Conservation (phyloP, 1,140 invertebrate genomes). For the Drosophila leontia region DNA sequence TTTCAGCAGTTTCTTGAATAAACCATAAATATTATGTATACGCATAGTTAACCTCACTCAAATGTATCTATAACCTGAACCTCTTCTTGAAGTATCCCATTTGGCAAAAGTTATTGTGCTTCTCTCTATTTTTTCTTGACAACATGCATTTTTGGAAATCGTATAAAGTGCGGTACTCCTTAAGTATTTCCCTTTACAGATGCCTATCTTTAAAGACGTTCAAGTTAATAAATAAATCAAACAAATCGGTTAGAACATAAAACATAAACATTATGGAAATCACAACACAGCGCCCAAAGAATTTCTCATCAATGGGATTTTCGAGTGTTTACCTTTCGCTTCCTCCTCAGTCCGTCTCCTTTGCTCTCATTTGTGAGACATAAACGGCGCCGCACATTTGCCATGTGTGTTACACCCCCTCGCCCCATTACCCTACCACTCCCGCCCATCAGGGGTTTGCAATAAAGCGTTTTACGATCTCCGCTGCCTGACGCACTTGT, state of each 20-base stretch:
- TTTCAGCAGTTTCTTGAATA: background rate
- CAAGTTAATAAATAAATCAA: conserved; percentile 76
- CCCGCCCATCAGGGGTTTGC: conserved; percentile 32
- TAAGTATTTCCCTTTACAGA: background rate
- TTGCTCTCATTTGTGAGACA: conserved; percentile 52
- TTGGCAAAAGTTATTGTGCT: background rate
- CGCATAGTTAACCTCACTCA: background rate
- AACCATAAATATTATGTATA: background rate
- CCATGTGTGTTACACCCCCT: conserved; percentile 40
- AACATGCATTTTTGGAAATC: background rate
- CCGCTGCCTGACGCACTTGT: conserved; percentile 48
- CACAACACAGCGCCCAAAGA: conserved; percentile 35
- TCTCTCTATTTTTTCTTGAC: background rate
- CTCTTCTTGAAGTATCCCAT: background rate
- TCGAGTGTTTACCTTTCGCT: conserved; percentile 33
- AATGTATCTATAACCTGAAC: background rate
- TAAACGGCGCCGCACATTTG: conserved; percentile 69
- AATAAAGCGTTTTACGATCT: conserved; percentile 78
- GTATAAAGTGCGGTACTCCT: no score
- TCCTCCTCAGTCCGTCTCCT: background rate
- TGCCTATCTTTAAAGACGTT: background rate
- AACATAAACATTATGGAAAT: conserved; percentile 39
- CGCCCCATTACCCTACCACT: background rate
- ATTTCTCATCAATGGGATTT: conserved; percentile 37
- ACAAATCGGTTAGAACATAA: conserved; percentile 70